Conservation (phyloP, 2,113 vertebrate genomes). For the Bucco capensis region DNA sequence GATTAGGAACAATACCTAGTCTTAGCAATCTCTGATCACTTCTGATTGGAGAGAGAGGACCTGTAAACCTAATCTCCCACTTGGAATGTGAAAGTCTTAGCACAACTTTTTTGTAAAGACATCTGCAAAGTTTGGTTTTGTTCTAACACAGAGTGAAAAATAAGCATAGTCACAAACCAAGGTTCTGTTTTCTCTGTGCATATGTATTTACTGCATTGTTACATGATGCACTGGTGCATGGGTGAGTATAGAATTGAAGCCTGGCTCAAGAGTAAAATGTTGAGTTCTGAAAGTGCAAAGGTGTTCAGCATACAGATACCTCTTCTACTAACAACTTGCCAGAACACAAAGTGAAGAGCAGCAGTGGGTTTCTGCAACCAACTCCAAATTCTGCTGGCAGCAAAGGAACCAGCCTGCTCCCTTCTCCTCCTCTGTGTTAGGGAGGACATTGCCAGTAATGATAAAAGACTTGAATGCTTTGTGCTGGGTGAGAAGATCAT, state of each 20-base stretch:
- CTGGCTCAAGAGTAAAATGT: not conserved
- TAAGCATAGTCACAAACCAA: not conserved
- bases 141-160: not conserved
- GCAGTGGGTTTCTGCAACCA: not conserved
- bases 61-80: not conserved
- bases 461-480: not conserved
- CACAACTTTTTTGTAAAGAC: slow-evolving; percentile 8
- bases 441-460: not conserved
- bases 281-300: not conserved
- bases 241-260: not conserved
- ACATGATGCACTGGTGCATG: not conserved
- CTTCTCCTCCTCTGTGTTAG: accelerated
- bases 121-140: slow-evolving; percentile 14
- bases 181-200: not conserved
- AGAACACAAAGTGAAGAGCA: not conserved
- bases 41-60: not conserved
- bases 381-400: not conserved
- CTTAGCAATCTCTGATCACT: not conserved
- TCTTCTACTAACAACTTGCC: not conserved
- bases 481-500: not conserved
- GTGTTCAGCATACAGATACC: not conserved
- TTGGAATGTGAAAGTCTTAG: not conserved
- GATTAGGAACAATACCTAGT: not conserved
- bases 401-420: not conserved
- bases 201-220: not conserved